Conservation (phyloP, 2,113 vertebrate species). For the Clarias magur region DNA sequence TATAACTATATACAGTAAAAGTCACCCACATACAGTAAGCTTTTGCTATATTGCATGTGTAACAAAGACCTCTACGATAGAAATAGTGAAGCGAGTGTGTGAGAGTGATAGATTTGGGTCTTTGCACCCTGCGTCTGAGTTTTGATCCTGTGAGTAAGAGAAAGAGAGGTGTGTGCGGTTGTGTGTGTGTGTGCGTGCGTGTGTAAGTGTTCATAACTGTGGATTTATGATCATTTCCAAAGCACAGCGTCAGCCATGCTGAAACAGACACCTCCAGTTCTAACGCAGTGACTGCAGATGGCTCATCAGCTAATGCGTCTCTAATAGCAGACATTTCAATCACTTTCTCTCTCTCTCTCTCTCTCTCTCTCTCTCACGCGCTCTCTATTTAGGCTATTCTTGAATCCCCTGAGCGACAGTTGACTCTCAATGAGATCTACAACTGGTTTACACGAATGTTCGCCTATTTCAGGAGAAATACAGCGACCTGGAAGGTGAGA, state of each 20-base stretch:
- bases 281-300: conserved; percentile 40
- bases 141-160: not conserved
- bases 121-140: not conserved
- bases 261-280: conserved; percentile 34
- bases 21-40: not conserved
- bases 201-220: conserved; percentile 9
- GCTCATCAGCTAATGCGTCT: conserved; percentile 54
- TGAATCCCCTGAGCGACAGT: conserved; percentile 96
- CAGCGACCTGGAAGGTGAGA: conserved; percentile 98
- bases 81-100: not conserved
- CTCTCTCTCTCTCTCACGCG: not conserved
- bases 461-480: conserved; percentile 98
- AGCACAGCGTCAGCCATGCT: conserved; percentile 32
- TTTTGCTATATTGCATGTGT: not conserved
- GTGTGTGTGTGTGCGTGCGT: conserved; percentile 18
- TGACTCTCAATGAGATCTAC: conserved; percentile 98
- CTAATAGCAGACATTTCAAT: conserved; percentile 52
- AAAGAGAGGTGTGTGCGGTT: not conserved
- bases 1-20: not conserved
- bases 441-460: conserved; percentile 99
- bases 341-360: conserved; percentile 20
- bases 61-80: not conserved
- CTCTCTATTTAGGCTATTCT: conserved; percentile 86
- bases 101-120: not conserved
- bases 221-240: conserved; percentile 25